A percentile compares a stretch with the other conserved stretches of the same genome.
These are phyloP conservation scores for Andrena fulva DNA, from an alignment of 2,888 invertebrate species.

Conservation along the genomic window DNA sequence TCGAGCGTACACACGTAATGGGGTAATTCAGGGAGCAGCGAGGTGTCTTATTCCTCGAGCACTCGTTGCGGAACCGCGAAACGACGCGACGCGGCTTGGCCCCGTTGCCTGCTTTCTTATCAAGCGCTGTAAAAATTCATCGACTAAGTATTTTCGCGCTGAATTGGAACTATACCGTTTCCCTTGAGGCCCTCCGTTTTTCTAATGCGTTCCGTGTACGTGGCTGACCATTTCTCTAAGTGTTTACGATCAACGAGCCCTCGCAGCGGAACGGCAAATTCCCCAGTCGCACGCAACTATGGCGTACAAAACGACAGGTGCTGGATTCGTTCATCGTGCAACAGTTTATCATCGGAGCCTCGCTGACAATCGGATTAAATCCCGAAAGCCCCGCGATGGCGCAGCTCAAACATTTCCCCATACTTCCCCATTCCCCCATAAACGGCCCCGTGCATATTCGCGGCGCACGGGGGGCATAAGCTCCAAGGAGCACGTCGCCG, in stretches of 20 bases:
- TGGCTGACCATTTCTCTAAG: background rate
- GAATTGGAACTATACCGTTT: background rate
- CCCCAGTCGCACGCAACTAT: background rate
- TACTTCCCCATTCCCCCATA: conserved; percentile 17
- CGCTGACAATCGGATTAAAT: conserved; percentile 10
- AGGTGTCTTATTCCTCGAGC: conserved; percentile 15
- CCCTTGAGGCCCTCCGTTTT: no score
- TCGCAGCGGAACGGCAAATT: background rate
- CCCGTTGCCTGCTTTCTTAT: background rate
- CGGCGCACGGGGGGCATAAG: conserved; percentile 6
- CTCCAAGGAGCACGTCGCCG: conserved; percentile 22
- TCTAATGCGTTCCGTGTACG: no score
- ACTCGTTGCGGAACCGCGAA: conserved; percentile 9
- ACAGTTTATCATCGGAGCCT: background rate
- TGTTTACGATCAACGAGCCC: background rate
- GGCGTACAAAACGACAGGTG: background rate
- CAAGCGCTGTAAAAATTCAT: background rate
- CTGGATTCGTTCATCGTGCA: background rate
- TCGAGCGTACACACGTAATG: conserved; percentile 21
- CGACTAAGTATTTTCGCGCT: background rate
- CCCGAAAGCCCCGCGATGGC: background rate
- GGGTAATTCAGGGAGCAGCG: conserved; percentile 25
- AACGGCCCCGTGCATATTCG: conserved; percentile 21
- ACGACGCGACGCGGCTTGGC: background rate
- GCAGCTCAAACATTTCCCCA: conserved; percentile 12